phyloP scores from a whole-genome alignment of 2,113 vertebrate species.

The Myrmecophaga tridactyla region DNA sequence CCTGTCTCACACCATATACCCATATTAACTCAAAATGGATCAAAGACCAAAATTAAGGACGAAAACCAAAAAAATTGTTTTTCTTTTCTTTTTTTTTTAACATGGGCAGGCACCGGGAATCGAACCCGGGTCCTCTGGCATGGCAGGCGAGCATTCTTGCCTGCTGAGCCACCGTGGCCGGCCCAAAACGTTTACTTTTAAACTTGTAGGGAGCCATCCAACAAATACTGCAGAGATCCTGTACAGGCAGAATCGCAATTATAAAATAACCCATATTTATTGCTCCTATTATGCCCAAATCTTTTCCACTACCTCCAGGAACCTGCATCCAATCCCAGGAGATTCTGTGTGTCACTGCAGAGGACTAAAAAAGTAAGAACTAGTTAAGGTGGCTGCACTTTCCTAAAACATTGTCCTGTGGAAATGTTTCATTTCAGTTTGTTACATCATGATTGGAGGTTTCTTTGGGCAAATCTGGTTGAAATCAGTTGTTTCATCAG shows the following conservation, averaged over 20 bases:
- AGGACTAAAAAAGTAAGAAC: not conserved
- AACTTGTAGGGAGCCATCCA: not conserved
- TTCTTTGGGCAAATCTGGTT: not conserved
- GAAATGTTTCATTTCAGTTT: not conserved
- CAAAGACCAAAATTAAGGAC: no score
- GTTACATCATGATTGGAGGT: not conserved
- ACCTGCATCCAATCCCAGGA: not conserved
- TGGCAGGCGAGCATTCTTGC: no score
- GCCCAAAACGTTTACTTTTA: not conserved
- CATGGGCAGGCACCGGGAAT: no score
- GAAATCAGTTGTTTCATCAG: not conserved
- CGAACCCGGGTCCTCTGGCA: no score
- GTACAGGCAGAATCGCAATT: not conserved
- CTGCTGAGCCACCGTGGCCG: no score
- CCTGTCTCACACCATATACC: no score
- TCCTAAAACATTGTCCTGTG: not conserved
- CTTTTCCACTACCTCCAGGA: not conserved
- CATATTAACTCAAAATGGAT: no score
- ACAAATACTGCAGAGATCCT: not conserved
- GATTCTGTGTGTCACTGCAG: not conserved
- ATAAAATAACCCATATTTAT: not conserved
- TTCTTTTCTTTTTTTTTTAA: no score
- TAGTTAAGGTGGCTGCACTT: not conserved
- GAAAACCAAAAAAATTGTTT: no score
- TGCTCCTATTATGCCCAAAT: accelerated